Evolutionary conservation across 2,113 vertebrate species (phyloP).

Genomic region (Protobothrops flavoviridis): DNA sequence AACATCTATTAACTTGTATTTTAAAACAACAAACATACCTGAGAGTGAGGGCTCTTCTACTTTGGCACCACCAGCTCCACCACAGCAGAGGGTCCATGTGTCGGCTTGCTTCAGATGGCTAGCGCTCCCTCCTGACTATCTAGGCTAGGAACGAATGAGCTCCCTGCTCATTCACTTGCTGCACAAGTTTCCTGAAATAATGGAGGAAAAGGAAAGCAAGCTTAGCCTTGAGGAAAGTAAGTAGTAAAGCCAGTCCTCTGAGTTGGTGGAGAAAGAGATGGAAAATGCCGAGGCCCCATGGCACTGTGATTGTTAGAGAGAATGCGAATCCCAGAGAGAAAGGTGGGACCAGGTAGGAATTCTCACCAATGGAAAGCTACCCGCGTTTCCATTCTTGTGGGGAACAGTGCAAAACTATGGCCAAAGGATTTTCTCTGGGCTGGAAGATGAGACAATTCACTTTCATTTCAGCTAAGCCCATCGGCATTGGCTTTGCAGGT

Average conservation of each 20-base stretch:
- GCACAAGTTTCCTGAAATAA: not conserved
- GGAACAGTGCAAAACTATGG: not conserved
- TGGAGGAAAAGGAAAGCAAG: not conserved
- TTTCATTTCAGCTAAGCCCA: not conserved
- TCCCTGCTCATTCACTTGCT: not conserved
- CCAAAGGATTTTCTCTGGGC: not conserved
- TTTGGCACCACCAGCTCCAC: not conserved
- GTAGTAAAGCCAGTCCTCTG: not conserved
- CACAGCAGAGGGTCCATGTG: not conserved
- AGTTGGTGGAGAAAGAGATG: not conserved
- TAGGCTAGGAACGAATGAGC: not conserved
- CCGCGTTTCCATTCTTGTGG: not conserved
- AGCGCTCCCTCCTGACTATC: not conserved
- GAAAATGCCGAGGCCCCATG: not conserved
- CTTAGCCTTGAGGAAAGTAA: not conserved
- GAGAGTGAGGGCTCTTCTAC: not conserved
- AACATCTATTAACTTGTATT: not conserved
- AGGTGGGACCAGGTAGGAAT: not conserved
- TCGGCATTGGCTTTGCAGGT: not conserved
- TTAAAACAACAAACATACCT: not conserved
- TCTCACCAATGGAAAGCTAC: not conserved
- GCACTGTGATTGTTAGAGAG: not conserved
- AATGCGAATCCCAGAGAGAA: not conserved
- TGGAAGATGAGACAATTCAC: not conserved
- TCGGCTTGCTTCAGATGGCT: not conserved